These are phyloP conservation scores for Corythornis vintsioides DNA, from an alignment of 2,113 vertebrate species.

Conservation along the genomic window DNA sequence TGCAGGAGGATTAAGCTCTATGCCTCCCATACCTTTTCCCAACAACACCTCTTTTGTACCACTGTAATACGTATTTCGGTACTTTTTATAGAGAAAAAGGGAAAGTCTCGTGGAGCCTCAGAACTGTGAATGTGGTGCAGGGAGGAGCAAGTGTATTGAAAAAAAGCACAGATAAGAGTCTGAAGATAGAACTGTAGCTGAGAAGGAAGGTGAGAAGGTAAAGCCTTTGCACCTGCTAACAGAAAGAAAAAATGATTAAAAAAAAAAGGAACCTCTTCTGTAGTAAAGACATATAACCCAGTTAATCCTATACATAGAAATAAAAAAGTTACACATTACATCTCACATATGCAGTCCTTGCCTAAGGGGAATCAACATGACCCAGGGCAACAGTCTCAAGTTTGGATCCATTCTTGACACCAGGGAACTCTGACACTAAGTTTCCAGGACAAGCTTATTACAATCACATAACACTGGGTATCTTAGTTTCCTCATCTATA, in stretches of 20 bases:
- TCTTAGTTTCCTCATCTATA: background rate
- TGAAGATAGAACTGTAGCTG: background rate
- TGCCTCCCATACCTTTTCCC: background rate
- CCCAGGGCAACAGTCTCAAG: accelerated
- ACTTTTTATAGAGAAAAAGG: background rate
- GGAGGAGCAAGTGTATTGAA: background rate
- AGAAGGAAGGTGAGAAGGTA: background rate
- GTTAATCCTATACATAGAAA: background rate
- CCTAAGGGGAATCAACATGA: background rate
- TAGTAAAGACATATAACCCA: background rate
- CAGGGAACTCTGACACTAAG: background rate
- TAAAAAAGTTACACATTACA: background rate
- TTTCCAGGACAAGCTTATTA: background rate
- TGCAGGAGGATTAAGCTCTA: background rate
- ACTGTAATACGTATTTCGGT: background rate
- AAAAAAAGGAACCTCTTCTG: background rate
- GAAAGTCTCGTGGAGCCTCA: background rate
- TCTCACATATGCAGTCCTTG: background rate
- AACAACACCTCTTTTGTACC: background rate
- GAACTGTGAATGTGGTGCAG: background rate
- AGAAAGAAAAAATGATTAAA: background rate
- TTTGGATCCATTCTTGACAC: background rate
- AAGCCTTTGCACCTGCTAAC: background rate
- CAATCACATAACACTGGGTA: background rate
- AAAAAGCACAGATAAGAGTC: background rate